Evolutionary conservation across 2,888 invertebrate species (phyloP), one percentile per base, ranked within the genome.

Genomic region (Mesoligia furuncula): DNA sequence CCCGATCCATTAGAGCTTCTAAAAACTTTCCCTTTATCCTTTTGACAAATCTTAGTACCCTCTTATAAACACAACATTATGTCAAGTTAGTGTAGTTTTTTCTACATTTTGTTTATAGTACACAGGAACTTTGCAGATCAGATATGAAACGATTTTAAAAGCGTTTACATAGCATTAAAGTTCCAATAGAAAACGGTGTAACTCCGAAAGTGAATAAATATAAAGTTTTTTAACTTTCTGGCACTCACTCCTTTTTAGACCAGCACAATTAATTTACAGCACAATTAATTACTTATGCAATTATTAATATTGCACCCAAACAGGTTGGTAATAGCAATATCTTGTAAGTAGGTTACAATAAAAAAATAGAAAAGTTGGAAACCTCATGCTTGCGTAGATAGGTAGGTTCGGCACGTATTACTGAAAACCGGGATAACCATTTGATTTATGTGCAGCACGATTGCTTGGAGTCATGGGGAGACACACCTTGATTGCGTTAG

Each of bases 131-230:
- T 39, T n/a, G 66, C 51, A 61, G 61, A 51, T 51, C 20, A 20
- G n/a, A 57, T 75, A 51, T 48, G 15, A 36, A 64, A 57, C 39
- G 48, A 59, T 61, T 73, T 69, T 51, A 51, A 20, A 42, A 82
- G 17, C 69, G 57, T 69, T 65, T 77, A 64, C 27, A 64, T 62
- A 42, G 27, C 68, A 17, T 80, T 65, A 65, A 65, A n/a, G 57
- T 36, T 27, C 2, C 11, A 13, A 45, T 31, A 4, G 11, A 65
- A 68, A 77, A 17, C 13, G 64, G 57, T 42, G 36, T 82, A 80
- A 80, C 77, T 69, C 64, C 15, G 6, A 81, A 75, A 75, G 17
- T 66, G 3, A 42, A 13, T 15, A 75, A 31, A 51, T 64, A n/a
- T 39, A 13, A 39, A 15, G 0, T 11, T 69, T 45, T n/a, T 27